phyloP scores from a whole-genome alignment of 2,888 invertebrate species.

The Drosophila prolongata region DNA sequence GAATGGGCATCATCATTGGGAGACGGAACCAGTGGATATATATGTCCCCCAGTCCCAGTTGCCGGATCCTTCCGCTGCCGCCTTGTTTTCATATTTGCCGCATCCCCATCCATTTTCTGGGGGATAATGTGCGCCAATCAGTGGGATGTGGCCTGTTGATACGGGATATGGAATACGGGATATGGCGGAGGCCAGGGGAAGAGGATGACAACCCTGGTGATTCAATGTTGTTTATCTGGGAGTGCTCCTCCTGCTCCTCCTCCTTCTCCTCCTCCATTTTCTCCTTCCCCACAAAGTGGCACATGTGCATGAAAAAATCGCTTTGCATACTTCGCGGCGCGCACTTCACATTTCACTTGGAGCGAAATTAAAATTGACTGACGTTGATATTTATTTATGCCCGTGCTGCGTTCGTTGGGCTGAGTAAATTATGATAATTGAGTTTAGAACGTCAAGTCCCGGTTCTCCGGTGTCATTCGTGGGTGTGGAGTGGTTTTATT shows the following conservation, averaged over 20 bases:
- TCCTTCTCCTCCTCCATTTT: background rate
- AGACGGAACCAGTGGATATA: slow-evolving; percentile 43
- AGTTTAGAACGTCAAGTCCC: slow-evolving; percentile 26
- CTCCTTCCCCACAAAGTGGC: background rate
- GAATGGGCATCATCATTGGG: slow-evolving; percentile 47
- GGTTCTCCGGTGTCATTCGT: slow-evolving; percentile 1
- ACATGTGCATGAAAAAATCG: slow-evolving; percentile 74
- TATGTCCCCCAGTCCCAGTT: slow-evolving; percentile 43
- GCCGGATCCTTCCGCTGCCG: slow-evolving; percentile 40
- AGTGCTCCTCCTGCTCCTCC: background rate
- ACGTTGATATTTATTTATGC: slow-evolving; percentile 66
- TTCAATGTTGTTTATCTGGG: slow-evolving; percentile 12
- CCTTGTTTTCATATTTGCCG: slow-evolving; percentile 17
- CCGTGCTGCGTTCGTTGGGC: background rate
- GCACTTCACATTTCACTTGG: slow-evolving; percentile 72
- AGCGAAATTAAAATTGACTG: slow-evolving; percentile 74
- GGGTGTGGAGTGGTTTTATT: slow-evolving; percentile 9
- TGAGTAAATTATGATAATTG: slow-evolving; percentile 41
- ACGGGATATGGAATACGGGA: background rate
- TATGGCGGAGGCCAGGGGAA: background rate
- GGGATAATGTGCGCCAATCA: slow-evolving; percentile 71
- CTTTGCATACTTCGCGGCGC: slow-evolving; percentile 63
- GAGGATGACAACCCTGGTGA: slow-evolving; percentile 31
- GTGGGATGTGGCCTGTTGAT: slow-evolving; percentile 10
- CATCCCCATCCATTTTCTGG: slow-evolving; percentile 34